Base-by-base conservation (phyloP, 2,888 invertebrate species). In the Nesidiocoris tenuis region DNA sequence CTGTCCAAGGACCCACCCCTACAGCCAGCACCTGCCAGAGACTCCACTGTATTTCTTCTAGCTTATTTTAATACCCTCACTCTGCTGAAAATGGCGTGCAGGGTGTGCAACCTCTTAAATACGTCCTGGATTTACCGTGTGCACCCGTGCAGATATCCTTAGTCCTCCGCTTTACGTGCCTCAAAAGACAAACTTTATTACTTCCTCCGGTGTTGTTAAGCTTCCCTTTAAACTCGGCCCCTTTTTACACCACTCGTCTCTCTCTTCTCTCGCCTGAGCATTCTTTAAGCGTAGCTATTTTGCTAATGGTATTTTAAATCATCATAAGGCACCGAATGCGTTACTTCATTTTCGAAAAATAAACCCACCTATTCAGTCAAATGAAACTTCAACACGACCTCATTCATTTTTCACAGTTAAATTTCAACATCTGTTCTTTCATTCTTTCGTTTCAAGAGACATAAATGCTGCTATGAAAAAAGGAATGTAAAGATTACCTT, bases 141-240 rank as follows among this genome's bases (percentile, higher is more conserved):
- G 67, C 67, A 54, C 23, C 67, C 67, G 67, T 67, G 67, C 67
- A 67, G 67, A 67, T 65, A 39, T 70, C 25, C 57, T 70, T 70
- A 70, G 39, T 17, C 70, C n/a, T n/a, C 70, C 19, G 54, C 70
- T 70, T 70, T 70, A 70, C 59, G 70, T 70, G 70, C 59, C 70
- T 56, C 59, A 23, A 70, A 70, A 70, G 70, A 70, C 59, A 57
- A 70, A 70, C 70, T 70, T 59, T 70, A 70, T 70, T 70, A 70
- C 70, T 23, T 70, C 39, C 39, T 3, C 39, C 39, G 39, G 39
- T 39, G 39, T 39, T 39, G 39, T 39, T 39, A 12, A 39, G 39
- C 39, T 39, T 39, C 39, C 39, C 39, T 3, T 39, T 39, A 39
- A 39, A 39, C 3, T 39, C 39, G 5, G n/a, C n/a, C n/a, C 5